Evolutionary conservation across 2,797 vertebrate species (phyloP), one percentile per base, ranked within the genome.

Genomic region (Mergus octosetaceus): DNA sequence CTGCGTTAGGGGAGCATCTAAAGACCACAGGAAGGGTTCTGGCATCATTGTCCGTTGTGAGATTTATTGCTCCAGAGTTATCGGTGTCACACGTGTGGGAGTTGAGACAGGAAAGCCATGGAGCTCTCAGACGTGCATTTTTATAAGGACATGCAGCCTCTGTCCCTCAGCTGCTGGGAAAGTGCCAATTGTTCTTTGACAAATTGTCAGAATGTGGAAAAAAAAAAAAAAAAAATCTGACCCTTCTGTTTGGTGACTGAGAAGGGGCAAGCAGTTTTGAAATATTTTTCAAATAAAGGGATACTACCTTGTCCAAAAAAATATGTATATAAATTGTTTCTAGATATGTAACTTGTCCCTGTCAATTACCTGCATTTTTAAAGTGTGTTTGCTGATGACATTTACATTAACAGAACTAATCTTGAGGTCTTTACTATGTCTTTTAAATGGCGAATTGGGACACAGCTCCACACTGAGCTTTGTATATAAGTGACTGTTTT

Each of bases 61-160:
- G 62, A 16, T 18, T 65, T 43, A 28, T 30, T 47, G 27, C 66
- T 62, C 30, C n/a, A 34, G 49, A 5, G 0, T 17, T 41, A 9
- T 24, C 17, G 25, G 21, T 34, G 49, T 54, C 12, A 1, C 13
- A 3, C 9, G 1, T 10, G 2, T 18, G 17, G 1, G 2, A 13
- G 38, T 51, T 36, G 56, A 51, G 66, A 21, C 51, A 57, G 61
- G 66, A 81, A 65, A 45, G 43, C 57, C 21, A 7, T 9, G 4
- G 71, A 19, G 32, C 47, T 60, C 25, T 84, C 15, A 2, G 34
- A n/a, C 10, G 1, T 0, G 45, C 36, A 47, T 90, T 41, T 9
- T 38, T 41, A 58, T 16, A 15, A 11, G 39, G n/a, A 58, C 34
- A 41, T 43, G 60, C 56, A 9, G 4, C 15, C 32, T 57, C 30